phyloP scores from a whole-genome alignment of 2,888 invertebrate species.

The Chironomus tentans region DNA sequence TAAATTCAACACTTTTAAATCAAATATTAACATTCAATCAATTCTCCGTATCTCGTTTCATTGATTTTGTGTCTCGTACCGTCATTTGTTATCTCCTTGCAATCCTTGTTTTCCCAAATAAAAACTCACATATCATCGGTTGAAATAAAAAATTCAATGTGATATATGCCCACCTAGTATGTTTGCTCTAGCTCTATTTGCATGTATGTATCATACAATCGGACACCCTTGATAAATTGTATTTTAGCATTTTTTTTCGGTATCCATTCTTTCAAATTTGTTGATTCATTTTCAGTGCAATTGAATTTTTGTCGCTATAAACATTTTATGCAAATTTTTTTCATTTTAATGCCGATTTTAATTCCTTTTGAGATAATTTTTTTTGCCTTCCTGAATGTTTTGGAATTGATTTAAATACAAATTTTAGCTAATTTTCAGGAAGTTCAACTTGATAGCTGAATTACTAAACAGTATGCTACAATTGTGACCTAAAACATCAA shows the following conservation, averaged over 20 bases:
- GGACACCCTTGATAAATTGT: not conserved
- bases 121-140: no score
- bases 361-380: not conserved
- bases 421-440: no score
- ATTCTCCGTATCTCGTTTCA: not conserved
- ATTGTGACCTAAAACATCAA: not conserved
- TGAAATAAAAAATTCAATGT: no score
- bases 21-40: constrained; percentile 5
- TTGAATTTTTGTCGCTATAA: not conserved
- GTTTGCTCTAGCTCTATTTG: no score
- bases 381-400: not conserved
- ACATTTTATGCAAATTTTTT: not conserved
- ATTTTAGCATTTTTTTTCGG: not conserved
- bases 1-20: not conserved
- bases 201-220: no score
- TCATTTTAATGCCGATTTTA: not conserved
- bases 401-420: not conserved
- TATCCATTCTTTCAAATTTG: not conserved
- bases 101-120: not conserved
- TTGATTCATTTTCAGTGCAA: not conserved
- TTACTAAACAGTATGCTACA: no score
- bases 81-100: not conserved
- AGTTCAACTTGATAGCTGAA: no score
- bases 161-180: no score
- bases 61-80: not conserved